These are phyloP conservation scores for Drosophila prolongata DNA, from an alignment of 2,888 invertebrate species.

Conservation along the genomic window DNA sequence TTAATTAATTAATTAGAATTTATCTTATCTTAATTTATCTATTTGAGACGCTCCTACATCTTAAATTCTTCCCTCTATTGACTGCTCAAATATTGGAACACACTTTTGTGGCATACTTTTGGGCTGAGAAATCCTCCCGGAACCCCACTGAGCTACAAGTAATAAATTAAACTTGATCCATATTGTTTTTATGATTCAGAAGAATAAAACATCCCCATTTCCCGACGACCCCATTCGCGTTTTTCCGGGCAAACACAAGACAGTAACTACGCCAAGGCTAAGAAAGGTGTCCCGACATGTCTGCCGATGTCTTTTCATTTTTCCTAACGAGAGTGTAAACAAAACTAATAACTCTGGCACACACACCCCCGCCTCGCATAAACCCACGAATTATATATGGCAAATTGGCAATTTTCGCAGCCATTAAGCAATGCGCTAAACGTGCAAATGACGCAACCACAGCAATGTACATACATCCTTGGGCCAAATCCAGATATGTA, in stretches of 20 bases:
- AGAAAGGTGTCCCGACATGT: conserved; percentile 49
- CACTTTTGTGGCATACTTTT: conserved; percentile 9
- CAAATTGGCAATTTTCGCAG: conserved; percentile 56
- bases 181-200: conserved; percentile 21
- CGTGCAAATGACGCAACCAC: conserved; percentile 74
- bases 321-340: conserved; percentile 43
- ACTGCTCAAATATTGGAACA: neutral
- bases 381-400: conserved; percentile 21
- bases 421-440: conserved; percentile 51
- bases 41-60: neutral
- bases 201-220: conserved; percentile 24
- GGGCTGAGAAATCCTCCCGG: neutral
- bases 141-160: neutral
- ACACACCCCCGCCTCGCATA: conserved; percentile 1
- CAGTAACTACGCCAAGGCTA: conserved; percentile 39
- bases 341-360: conserved; percentile 48
- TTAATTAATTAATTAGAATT: too few species aligned
- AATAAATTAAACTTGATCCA: conserved; percentile 22
- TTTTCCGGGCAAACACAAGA: conserved; percentile 28
- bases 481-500: conserved; percentile 35
- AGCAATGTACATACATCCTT: conserved; percentile 37
- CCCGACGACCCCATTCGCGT: conserved; percentile 22
- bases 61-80: neutral
- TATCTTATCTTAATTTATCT: too few species aligned
- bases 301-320: conserved; percentile 25